A percentile compares a stretch with the other conserved stretches of the same genome.
These are phyloP conservation scores for Trogon surrucura DNA, from an alignment of 2,113 vertebrate genomes.

Conservation along the genomic window DNA sequence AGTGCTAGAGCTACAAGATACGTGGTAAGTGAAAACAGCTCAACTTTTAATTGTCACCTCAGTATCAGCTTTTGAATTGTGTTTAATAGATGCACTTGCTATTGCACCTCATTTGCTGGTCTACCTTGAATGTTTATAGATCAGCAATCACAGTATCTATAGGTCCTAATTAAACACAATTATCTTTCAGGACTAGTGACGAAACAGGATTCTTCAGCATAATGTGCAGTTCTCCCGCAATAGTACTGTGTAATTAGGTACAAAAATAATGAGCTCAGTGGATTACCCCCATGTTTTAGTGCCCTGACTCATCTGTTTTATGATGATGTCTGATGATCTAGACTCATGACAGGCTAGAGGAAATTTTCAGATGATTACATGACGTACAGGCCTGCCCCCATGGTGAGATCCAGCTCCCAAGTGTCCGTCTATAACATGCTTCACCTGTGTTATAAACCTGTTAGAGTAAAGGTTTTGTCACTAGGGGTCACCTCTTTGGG, in stretches of 20 bases:
- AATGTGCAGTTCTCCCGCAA: slow-evolving; percentile 28
- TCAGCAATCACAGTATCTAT: background rate
- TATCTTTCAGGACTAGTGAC: background rate
- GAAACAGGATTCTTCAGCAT: slow-evolving; percentile 19
- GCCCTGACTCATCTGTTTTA: slow-evolving; percentile 49
- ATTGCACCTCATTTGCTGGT: background rate
- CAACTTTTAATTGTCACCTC: background rate
- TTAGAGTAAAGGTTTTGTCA: background rate
- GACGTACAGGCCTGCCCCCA: background rate
- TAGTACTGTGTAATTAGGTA: slow-evolving; percentile 35
- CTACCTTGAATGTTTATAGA: background rate
- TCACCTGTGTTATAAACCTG: background rate
- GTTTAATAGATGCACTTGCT: background rate
- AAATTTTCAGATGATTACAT: background rate
- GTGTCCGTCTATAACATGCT: background rate
- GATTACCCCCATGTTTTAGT: slow-evolving; percentile 14
- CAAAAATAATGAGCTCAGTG: slow-evolving; percentile 36
- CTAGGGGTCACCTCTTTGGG: background rate
- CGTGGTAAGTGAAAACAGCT: background rate
- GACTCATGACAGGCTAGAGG: slow-evolving; percentile 4
- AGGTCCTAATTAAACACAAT: slow-evolving; percentile 35
- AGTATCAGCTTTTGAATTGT: background rate
- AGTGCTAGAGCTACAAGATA: background rate
- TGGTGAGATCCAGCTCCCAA: background rate
- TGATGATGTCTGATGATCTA: background rate